Evolutionary conservation across 1,140 invertebrate species (phyloP).

Genomic region (Cotesia vestalis): DNA sequence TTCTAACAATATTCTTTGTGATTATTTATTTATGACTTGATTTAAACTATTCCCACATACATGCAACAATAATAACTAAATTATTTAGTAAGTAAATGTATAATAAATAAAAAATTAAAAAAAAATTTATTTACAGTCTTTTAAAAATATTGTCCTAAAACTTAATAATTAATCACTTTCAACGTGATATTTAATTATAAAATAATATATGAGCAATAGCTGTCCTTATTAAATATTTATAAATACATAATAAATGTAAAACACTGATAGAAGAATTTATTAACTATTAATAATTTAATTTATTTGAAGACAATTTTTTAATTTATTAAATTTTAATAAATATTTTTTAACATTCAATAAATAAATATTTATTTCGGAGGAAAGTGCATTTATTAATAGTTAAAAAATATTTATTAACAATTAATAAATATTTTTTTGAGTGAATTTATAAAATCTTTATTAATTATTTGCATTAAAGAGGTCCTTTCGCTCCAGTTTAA

Average conservation of each 20-base stretch:
- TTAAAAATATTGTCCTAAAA: not conserved
- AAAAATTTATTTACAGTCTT: conserved; percentile 25
- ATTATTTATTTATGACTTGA: conserved; percentile 38
- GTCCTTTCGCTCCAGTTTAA: too few species aligned
- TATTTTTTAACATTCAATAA: too few species aligned
- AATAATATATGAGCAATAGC: conserved; percentile 2
- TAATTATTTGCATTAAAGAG: too few species aligned
- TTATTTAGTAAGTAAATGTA: conserved; percentile 31
- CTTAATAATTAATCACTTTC: not conserved
- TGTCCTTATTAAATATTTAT: conserved; percentile 17
- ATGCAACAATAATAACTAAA: conserved; percentile 38
- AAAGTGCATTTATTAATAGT: too few species aligned
- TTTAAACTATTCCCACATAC: conserved; percentile 36
- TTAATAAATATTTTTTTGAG: too few species aligned
- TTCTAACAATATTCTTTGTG: conserved; percentile 17
- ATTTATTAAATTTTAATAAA: too few species aligned
- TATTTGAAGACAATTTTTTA: too few species aligned
- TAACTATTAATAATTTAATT: too few species aligned
- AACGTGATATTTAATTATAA: not conserved
- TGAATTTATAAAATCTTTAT: too few species aligned
- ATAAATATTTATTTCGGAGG: too few species aligned
- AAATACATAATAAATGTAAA: not conserved
- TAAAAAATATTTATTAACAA: too few species aligned
- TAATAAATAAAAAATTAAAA: conserved; percentile 36
- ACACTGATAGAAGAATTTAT: too few species aligned